Evolutionary conservation across 2,797 vertebrate genomes (phyloP), one percentile per base, ranked within the genome.

Genomic region (Poliocrania exsul): DNA sequence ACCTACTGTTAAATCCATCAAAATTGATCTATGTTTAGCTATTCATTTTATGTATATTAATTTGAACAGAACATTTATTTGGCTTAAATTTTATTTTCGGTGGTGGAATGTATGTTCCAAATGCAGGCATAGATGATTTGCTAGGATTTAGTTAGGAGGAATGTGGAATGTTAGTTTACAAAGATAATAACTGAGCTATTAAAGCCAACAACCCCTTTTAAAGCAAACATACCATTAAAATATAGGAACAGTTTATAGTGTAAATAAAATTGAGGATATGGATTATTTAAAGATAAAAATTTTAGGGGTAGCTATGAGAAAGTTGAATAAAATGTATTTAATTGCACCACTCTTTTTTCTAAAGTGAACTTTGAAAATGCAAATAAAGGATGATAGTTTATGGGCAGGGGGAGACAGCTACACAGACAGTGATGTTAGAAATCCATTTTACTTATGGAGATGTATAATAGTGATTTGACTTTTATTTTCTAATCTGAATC

Each of bases 151-250:
- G 95, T 98, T 96, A 95, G 97, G 92, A 98, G 96, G 96, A 97
- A 97, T 97, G 93, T 73, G 86, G 95, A 95, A 97, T 97, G 95
- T 97, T 97, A 97, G 98, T 98, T 98, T 97, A 97, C 97, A 96
- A 98, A 98, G 97, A 98, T 98, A 98, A 97, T 97, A 97, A 98
- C 97, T 0, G 64, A 96, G 97, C 97, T 96, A 96, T 98, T 98
- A 98, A 98, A 98, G 96, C 97, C 98, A 98, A 98, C 97, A 97
- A 97, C 97, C 97, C 98, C 97, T 98, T 98, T 98, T 97, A 98
- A 98, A 98, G 97, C 97, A 98, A 98, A 98, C 97, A 98, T 97
- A 97, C 97, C 97, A 98, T 98, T 98, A 98, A 98, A 98, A 97
- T 98, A 98, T 96, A 98, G 97, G 97, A 97, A 97, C 95, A 78